Conservation (phyloP, 1,140 invertebrate species). For the Drosophila tsacasi region DNA sequence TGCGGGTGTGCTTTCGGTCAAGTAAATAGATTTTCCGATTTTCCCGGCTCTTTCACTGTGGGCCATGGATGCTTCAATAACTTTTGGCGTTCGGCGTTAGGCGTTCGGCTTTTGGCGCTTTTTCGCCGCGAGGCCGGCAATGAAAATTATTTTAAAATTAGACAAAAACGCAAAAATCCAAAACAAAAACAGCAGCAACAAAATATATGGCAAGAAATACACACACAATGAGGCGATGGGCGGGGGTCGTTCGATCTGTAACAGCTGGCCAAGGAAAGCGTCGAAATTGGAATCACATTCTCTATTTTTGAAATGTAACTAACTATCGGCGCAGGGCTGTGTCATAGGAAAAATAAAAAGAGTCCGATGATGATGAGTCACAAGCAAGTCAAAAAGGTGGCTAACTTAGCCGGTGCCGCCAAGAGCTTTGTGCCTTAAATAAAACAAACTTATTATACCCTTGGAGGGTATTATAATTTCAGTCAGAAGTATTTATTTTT, state of each 20-base stretch:
- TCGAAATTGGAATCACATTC: background rate
- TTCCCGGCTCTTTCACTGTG: conserved; percentile 48
- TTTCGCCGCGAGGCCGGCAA: conserved; percentile 71
- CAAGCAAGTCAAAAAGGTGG: background rate
- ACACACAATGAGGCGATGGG: conserved; percentile 14
- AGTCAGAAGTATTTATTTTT: too few relatives aligned
- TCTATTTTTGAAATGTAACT: conserved; percentile 3
- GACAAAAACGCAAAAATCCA: conserved; percentile 59
- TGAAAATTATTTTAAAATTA: conserved; percentile 80
- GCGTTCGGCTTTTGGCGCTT: conserved; percentile 48
- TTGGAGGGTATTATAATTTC: too few relatives aligned
- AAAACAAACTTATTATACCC: background rate
- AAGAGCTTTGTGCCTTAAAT: background rate
- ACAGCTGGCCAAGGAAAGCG: conserved; percentile 35
- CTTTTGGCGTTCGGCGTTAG: conserved; percentile 36
- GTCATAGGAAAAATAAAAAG: background rate
- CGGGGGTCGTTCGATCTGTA: conserved; percentile 50
- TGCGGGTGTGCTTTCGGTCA: conserved; percentile 9
- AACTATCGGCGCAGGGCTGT: background rate
- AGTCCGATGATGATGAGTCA: conserved; percentile 4
- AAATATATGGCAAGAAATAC: conserved; percentile 58
- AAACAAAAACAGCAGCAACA: conserved; percentile 61
- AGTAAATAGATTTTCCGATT: conserved; percentile 69
- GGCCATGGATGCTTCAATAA: conserved; percentile 43
- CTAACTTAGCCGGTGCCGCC: too few relatives aligned